Base-by-base conservation (phyloP, 2,888 invertebrate species). In the Lasioglossum villosulum region DNA sequence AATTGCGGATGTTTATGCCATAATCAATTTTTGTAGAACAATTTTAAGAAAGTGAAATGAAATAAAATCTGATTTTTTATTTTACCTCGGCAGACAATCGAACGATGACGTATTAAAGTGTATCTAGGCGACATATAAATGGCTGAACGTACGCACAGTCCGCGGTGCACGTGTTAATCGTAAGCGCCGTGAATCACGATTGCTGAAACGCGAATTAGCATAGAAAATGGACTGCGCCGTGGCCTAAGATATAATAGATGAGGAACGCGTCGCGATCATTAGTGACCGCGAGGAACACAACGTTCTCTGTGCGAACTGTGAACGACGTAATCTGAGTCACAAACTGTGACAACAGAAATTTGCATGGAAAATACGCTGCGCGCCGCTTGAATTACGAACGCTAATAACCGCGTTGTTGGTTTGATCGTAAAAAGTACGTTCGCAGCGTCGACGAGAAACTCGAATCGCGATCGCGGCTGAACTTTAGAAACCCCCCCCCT, bases 241-340 rank as follows among this genome's bases (percentile, higher is more conserved):
- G 37, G 68, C 68, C 23, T n/a, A n/a, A 37, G 68, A 39, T 70
- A 70, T 39, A 70, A 39, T 70, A 70, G 68, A 70, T n/a, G 39
- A 39, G 68, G 8, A 39, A 70, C 39, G n/a, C 39, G 68, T 70
- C 37, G 37, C 37, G 68, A 39, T 39, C 14, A 37, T n/a, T 70
- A 37, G n/a, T 12, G 39, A n/a, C 37, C 39, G 37, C 37, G 4
- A 4, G 37, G 39, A 70, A 70, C 68, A 23, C 37, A 39, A 37
- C 39, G n/a, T 39, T 70, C 39, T 37, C n/a, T 37, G n/a, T 37
- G 39, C n/a, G 37, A 37, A 48, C 23, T 19, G 48, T 5, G 19
- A 48, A 68, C 68, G 37, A 37, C 68, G 68, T 70, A 70, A 70
- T 70, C 68, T n/a, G 39, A 70, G 37, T 70, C 37, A 39, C 68